These are phyloP conservation scores for Takifugu flavidus DNA, from an alignment of 2,113 vertebrate genomes.

Conservation along the genomic window DNA sequence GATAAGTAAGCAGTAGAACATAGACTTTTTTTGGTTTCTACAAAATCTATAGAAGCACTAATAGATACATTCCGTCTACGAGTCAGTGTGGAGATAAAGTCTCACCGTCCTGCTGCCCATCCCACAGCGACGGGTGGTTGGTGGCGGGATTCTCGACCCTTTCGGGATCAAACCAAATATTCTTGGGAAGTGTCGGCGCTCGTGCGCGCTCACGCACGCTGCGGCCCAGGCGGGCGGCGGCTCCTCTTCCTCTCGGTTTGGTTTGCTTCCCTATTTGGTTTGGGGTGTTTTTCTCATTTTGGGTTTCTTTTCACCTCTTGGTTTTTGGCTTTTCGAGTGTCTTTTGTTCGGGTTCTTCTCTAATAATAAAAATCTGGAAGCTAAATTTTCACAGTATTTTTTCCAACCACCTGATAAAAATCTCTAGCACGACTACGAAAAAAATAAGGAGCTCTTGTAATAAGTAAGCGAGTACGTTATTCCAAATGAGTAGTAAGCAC, in stretches of 20 bases:
- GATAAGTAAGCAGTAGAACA: slow-evolving; percentile 83
- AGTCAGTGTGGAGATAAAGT: slow-evolving; percentile 70
- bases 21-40: slow-evolving; percentile 79
- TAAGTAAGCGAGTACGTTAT: slow-evolving; percentile 76
- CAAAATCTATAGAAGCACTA: slow-evolving; percentile 85
- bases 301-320: slow-evolving; percentile 49
- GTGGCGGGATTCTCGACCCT: slow-evolving; percentile 54
- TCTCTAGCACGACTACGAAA: slow-evolving; percentile 80
- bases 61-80: slow-evolving; percentile 84
- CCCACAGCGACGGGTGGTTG: slow-evolving; percentile 61
- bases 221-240: slow-evolving; percentile 42
- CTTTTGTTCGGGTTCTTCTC: slow-evolving; percentile 67
- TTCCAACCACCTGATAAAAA: slow-evolving; percentile 85
- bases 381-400: slow-evolving; percentile 85
- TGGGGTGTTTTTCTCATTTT: slow-evolving; percentile 60
- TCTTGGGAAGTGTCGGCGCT: slow-evolving; percentile 64
- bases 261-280: slow-evolving; percentile 71
- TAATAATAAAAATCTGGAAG: slow-evolving; percentile 80
- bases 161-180: slow-evolving; percentile 63
- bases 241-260: slow-evolving; percentile 44
- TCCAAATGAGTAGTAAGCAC: slow-evolving; percentile 76
- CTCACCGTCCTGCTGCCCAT: slow-evolving; percentile 57
- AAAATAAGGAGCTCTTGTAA: slow-evolving; percentile 76
- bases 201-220: slow-evolving; percentile 20
- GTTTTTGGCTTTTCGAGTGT: slow-evolving; percentile 70